Conservation (phyloP, 2,797 vertebrate species). For the Ptychadena robeensis region DNA sequence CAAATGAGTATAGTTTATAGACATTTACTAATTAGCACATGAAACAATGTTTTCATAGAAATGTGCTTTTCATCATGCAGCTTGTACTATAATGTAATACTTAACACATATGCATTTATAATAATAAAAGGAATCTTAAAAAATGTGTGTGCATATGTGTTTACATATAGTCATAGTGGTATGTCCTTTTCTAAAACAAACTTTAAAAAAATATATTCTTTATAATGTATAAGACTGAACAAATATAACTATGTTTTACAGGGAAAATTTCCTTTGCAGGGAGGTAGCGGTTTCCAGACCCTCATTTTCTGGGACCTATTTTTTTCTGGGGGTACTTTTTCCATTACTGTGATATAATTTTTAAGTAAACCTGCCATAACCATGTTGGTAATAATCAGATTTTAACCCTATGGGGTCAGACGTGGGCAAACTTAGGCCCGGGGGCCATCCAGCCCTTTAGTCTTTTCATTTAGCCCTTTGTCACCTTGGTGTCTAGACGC, state of each 20-base stretch:
- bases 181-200: conserved; percentile 58
- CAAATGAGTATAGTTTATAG: conserved; percentile 62
- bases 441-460: too few relatives aligned
- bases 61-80: conserved; percentile 59
- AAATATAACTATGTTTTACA: conserved; percentile 56
- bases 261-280: conserved; percentile 22
- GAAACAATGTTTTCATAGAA: conserved; percentile 62
- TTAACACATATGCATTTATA: conserved; percentile 56
- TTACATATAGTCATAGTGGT: conserved; percentile 49
- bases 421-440: too few relatives aligned
- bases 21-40: conserved; percentile 62
- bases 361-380: not conserved
- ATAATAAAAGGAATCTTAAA: conserved; percentile 49
- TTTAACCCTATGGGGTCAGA: not conserved
- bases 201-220: conserved; percentile 40
- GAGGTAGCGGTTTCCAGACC: not conserved
- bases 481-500: too few relatives aligned
- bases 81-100: conserved; percentile 58
- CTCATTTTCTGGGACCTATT: not conserved
- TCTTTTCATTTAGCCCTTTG: too few relatives aligned
- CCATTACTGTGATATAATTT: not conserved
- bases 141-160: conserved; percentile 55
- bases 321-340: not conserved
- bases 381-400: not conserved
- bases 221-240: conserved; percentile 30